A percentile compares a stretch with the other conserved stretches of the same genome.
Evolutionary conservation across 2,797 vertebrate genomes (phyloP).

Genomic region (Lutjanus campechanus): DNA sequence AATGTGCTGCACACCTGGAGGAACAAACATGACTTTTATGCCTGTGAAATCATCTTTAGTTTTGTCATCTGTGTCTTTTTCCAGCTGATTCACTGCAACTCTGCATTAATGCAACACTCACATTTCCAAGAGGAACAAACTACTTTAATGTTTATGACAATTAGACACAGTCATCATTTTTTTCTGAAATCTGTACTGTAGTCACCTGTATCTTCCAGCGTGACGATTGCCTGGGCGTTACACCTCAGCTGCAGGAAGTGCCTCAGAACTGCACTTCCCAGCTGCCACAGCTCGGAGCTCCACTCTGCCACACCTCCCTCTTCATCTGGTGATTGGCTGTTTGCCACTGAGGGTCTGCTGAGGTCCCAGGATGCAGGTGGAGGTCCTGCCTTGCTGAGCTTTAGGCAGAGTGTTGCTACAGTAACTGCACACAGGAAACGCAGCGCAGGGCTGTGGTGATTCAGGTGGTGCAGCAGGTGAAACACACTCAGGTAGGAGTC

Average conservation of each 20-base stretch:
- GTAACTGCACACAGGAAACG: slow-evolving; percentile 90
- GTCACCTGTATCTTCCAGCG: slow-evolving; percentile 88
- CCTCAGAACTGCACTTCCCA: slow-evolving; percentile 91
- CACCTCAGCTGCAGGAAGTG: slow-evolving; percentile 94
- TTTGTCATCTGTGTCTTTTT: not conserved
- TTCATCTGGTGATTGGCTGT: slow-evolving; percentile 22
- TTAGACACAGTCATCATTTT: not conserved
- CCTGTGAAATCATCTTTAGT: not conserved
- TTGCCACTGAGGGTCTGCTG: not conserved
- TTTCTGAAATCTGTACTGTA: not conserved
- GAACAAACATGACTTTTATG: not conserved
- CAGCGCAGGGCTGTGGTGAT: slow-evolving; percentile 83
- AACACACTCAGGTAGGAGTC: slow-evolving; percentile 89
- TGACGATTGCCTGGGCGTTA: slow-evolving; percentile 92
- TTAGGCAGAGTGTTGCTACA: slow-evolving; percentile 84
- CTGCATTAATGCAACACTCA: not conserved
- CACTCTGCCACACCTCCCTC: slow-evolving; percentile 25
- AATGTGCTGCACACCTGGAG: not conserved
- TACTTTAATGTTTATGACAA: not conserved
- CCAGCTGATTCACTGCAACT: not conserved
- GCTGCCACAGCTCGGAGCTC: slow-evolving; percentile 74
- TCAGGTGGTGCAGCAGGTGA: slow-evolving; percentile 89
- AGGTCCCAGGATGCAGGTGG: slow-evolving; percentile 58
- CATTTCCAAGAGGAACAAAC: not conserved
- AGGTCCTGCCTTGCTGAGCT: slow-evolving; percentile 73